These are phyloP conservation scores for Aproaerema taeniolella DNA, from an alignment of 2,888 invertebrate genomes.

Conservation along the genomic window DNA sequence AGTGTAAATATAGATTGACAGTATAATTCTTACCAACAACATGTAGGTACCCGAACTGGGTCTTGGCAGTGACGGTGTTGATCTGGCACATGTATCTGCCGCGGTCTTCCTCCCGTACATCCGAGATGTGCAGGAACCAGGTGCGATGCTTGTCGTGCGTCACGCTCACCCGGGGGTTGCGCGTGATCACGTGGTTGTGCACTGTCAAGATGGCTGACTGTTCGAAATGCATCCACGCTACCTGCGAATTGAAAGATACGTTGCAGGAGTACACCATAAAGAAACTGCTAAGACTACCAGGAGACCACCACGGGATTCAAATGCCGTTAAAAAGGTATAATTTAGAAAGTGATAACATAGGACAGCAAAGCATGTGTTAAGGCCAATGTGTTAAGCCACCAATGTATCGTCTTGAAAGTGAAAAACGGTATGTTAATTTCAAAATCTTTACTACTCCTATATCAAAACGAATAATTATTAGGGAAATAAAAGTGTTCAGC, in stretches of 20 bases:
- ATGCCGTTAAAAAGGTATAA: too few species aligned
- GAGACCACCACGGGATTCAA: too few species aligned
- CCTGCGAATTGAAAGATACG: constrained; percentile 69
- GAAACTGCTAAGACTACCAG: too few species aligned
- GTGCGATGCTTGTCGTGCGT: constrained; percentile 95
- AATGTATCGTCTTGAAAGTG: too few species aligned
- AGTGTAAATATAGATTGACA: background rate
- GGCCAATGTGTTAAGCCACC: too few species aligned
- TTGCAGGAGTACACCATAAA: too few species aligned
- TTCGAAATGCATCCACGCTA: constrained; percentile 97
- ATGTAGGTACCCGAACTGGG: constrained; percentile 93
- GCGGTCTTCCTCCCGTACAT: constrained; percentile 93
- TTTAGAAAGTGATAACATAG: too few species aligned
- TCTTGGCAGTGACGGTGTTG: constrained; percentile 94
- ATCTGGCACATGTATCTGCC: constrained; percentile 97
- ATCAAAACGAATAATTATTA: too few species aligned
- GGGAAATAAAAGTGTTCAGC: too few species aligned
- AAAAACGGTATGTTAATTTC: too few species aligned
- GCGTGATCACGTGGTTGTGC: constrained; percentile 95
- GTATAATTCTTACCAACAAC: constrained; percentile 86
- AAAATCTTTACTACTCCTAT: too few species aligned
- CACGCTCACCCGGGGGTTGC: constrained; percentile 94
- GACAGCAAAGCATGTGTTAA: too few species aligned
- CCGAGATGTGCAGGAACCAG: constrained; percentile 94
- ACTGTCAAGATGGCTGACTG: constrained; percentile 95